A percentile compares a stretch with the other conserved stretches of the same genome.
Evolutionary conservation across 2,797 vertebrate species (phyloP).

Genomic region (Masticophis lateralis): DNA sequence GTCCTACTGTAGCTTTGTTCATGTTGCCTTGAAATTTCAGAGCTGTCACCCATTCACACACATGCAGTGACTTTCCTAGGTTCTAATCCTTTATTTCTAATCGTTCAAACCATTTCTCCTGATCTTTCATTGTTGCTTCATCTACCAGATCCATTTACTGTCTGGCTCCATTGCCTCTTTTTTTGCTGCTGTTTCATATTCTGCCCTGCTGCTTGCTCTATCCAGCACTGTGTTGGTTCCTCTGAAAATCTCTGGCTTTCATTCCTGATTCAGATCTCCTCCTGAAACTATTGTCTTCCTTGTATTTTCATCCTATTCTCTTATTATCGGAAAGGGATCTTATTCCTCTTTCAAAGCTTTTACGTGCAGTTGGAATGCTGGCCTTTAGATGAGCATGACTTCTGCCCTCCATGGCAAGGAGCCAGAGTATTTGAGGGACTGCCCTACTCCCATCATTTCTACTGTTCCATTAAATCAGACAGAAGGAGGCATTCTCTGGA

Average conservation of each 20-base stretch:
- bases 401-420: not conserved
- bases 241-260: not conserved
- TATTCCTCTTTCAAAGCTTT: not conserved
- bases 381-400: not conserved
- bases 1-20: not conserved
- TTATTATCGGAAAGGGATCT: not conserved
- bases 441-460: not conserved
- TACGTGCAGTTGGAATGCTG: not conserved
- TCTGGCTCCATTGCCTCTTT: not conserved
- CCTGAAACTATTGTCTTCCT: not conserved
- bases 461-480: not conserved
- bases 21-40: not conserved
- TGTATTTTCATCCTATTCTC: not conserved
- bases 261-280: not conserved
- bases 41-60: not conserved
- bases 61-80: not conserved
- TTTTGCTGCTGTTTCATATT: not conserved
- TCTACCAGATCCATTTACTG: not conserved
- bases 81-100: not conserved
- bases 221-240: not conserved
- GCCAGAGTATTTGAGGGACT: not conserved
- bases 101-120: not conserved
- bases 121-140: not conserved
- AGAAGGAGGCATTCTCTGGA: not conserved
- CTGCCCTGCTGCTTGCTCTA: not conserved